Base-by-base conservation (phyloP, 2,888 invertebrate genomes). In the Caenorhabditis sinica region DNA sequence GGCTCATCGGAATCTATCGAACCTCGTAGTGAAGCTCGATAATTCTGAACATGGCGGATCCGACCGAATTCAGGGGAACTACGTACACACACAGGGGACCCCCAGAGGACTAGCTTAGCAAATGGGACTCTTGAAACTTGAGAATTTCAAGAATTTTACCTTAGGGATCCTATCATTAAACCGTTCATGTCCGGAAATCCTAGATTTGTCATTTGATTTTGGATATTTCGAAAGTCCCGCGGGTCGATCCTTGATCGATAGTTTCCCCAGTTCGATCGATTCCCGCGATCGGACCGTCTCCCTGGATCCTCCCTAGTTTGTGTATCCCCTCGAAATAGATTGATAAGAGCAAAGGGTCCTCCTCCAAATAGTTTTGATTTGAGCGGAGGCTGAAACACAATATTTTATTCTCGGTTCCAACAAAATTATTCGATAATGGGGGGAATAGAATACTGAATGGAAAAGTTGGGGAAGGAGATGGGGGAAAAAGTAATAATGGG, bases 341-440 rank as follows among this genome's bases (percentile, higher is more conserved):
- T 65, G 65, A 65, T 17, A 61, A 60, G 40, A 68, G 68, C 66
- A 61, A 69, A 72, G 49, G 45, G 63, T 82, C 82, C 82, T 82
- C 82, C 83, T 83, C 82, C 82, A 58, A 45, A 66, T 51, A 68
- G 68, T 69, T 73, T 82, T 79, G 66, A 61, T 83, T 79, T 72
- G 77, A 80, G 75, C 51, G 84, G 84, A 81, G 84, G 84, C 84
- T 84, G 84, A 80, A 84, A 84, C 81, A 45, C 36, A 60, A 68
- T 60, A 72, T 72, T 80, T 84, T 84, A 76, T 81, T 84, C 68
- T 60, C 68, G 76, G 66, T 76, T 73, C 65, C 81, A 84, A 76
- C 73, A 73, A 69, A 82, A 83, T 75, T 63, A 75, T 66, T 71
- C 66, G 51, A 72, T 72, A 68, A 63, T 45, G 43, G 43, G 49